Evolutionary conservation across 2,888 invertebrate genomes (phyloP).

Genomic region (Trissoscelio sp.): DNA sequence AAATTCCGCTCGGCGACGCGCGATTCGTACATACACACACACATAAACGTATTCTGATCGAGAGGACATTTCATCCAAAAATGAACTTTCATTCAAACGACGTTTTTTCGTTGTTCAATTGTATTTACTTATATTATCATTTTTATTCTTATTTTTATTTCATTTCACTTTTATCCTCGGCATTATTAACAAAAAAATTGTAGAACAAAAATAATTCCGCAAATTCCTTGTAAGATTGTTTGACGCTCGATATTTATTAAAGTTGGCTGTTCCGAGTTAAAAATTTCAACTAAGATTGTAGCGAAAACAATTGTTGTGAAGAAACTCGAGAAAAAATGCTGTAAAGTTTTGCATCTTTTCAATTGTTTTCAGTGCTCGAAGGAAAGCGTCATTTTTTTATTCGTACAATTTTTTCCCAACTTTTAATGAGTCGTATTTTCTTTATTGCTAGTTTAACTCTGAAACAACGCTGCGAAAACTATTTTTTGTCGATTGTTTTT

Average conservation of each 20-base stretch:
- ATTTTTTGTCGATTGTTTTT: constrained; percentile 8
- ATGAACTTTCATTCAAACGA: constrained; percentile 25
- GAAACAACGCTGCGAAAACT: not conserved
- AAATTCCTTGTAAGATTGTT: not conserved
- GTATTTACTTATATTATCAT: not conserved
- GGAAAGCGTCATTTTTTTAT: not conserved
- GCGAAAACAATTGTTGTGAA: constrained; percentile 3
- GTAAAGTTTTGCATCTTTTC: constrained; percentile 4
- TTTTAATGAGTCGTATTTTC: constrained; percentile 16
- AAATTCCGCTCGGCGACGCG: constrained; percentile 41
- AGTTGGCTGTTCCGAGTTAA: not conserved
- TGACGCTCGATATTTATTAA: not conserved
- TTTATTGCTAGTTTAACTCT: constrained; percentile 8
- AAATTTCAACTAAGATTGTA: constrained; percentile 9
- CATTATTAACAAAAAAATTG: too few relatives aligned
- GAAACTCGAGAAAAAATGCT: constrained; percentile 6
- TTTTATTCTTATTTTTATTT: too few relatives aligned
- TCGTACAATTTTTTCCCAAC: not conserved
- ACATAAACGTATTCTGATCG: constrained; percentile 23
- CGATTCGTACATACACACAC: constrained; percentile 17
- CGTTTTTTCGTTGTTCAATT: not conserved
- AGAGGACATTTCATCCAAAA: constrained; percentile 29
- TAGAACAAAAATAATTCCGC: too few relatives aligned
- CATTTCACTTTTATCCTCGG: too few relatives aligned
- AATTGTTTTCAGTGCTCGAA: not conserved